phyloP scores from a whole-genome alignment of 2,888 invertebrate species.

The Cacoxenus indagator region DNA sequence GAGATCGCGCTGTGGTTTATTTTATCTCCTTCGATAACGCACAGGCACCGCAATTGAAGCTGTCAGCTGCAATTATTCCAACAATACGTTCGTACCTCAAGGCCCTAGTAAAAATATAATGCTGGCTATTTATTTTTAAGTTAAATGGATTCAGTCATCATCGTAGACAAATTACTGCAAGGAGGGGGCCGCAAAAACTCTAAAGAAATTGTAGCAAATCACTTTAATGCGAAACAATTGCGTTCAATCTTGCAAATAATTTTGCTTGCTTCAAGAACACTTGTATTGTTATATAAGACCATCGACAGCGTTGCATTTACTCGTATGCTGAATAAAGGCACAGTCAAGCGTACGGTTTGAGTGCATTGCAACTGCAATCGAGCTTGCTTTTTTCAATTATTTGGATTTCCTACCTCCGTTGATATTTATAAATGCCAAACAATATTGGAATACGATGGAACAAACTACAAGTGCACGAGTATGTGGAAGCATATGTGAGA shows the following conservation, averaged over 20 bases:
- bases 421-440: slow-evolving; percentile 57
- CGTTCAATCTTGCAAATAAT: slow-evolving; percentile 45
- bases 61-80: slow-evolving; percentile 17
- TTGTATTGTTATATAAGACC: neutral
- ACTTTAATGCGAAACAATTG: slow-evolving; percentile 55
- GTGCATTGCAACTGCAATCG: neutral
- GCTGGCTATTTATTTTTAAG: slow-evolving; percentile 56
- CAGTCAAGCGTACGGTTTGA: neutral
- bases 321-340: too few relatives aligned
- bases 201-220: slow-evolving; percentile 28
- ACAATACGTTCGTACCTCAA: neutral
- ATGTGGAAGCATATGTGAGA: too few relatives aligned
- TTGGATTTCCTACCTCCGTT: slow-evolving; percentile 45
- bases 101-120: slow-evolving; percentile 38
- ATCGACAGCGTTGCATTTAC: too few relatives aligned
- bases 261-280: slow-evolving; percentile 9
- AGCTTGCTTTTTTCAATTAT: neutral
- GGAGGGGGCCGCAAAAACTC: slow-evolving; percentile 14
- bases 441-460: slow-evolving; percentile 43
- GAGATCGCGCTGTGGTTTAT: neutral
- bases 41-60: neutral
- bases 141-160: slow-evolving; percentile 24
- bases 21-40: neutral
- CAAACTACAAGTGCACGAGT: neutral
- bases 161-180: slow-evolving; percentile 15